Percentiles rank a stretch among this genome's conserved stretches.
These are phyloP conservation scores for Electrona antarctica DNA, from an alignment of 2,113 vertebrate genomes.

Conservation along the genomic window DNA sequence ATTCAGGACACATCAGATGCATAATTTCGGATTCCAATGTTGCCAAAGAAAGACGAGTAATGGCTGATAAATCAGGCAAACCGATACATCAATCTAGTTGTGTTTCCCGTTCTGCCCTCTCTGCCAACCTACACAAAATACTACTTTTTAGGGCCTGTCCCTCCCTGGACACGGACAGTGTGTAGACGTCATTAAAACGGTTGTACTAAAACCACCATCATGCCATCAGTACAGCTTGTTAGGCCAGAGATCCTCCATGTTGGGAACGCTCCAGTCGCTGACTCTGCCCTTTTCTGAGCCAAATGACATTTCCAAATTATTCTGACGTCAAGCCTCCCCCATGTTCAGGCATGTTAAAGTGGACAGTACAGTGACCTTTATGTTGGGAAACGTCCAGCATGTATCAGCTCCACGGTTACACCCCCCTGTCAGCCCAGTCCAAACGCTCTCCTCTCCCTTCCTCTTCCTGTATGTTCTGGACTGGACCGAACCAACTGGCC, in stretches of 20 bases:
- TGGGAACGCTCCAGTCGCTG: constrained; percentile 42
- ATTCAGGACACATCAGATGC: too few relatives aligned
- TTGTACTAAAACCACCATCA: too few relatives aligned
- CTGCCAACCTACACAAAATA: not conserved
- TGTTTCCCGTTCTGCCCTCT: too few relatives aligned
- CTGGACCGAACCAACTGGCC: constrained; percentile 19
- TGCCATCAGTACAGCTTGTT: constrained; percentile 16
- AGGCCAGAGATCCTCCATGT: constrained; percentile 23
- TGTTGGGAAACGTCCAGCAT: constrained; percentile 58
- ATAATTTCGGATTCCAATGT: too few relatives aligned
- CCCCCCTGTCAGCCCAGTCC: constrained; percentile 18
- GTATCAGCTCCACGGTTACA: constrained; percentile 31
- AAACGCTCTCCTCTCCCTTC: not conserved
- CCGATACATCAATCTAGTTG: too few relatives aligned
- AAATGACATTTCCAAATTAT: constrained; percentile 63
- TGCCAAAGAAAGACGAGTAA: too few relatives aligned
- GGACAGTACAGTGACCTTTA: constrained; percentile 60
- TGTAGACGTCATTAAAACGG: too few relatives aligned
- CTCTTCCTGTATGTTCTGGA: constrained; percentile 30
- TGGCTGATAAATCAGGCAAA: too few relatives aligned
- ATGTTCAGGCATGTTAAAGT: constrained; percentile 10
- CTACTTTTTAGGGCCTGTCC: not conserved
- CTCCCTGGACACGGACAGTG: not conserved
- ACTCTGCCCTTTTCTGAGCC: constrained; percentile 47
- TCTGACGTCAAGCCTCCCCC: constrained; percentile 52